A percentile compares a stretch with the other conserved stretches of the same genome.
These are phyloP conservation scores for Epinotia demarniana DNA, from an alignment of 2,888 invertebrate species.

Conservation along the genomic window DNA sequence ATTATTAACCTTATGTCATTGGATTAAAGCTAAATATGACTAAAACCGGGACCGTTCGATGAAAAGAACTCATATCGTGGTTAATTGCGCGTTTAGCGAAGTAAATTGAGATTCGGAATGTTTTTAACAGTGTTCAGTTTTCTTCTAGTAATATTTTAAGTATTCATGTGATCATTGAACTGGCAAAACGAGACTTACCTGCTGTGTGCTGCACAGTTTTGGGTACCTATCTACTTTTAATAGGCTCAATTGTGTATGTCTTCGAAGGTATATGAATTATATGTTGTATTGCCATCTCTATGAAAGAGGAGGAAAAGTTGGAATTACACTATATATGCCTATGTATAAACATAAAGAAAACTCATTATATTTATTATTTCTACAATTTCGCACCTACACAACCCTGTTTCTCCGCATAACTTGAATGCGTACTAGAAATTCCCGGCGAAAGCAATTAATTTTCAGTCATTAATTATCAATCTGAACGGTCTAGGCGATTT, in stretches of 20 bases:
- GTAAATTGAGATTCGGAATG: slow-evolving; percentile 12
- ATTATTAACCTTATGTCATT: not conserved
- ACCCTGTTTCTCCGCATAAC: slow-evolving; percentile 3
- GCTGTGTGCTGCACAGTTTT: too few species aligned
- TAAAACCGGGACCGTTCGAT: not conserved
- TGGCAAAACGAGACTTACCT: not conserved
- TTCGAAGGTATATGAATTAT: too few species aligned
- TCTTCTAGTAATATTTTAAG: not conserved
- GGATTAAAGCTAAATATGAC: not conserved
- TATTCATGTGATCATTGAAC: not conserved
- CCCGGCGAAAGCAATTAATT: slow-evolving; percentile 67
- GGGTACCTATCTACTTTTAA: too few species aligned
- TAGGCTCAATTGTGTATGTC: too few species aligned
- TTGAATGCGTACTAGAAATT: slow-evolving; percentile 60
- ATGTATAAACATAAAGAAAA: not conserved
- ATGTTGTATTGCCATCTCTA: too few species aligned
- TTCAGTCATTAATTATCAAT: slow-evolving; percentile 63
- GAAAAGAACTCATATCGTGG: slow-evolving; percentile 24
- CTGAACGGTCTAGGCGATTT: slow-evolving; percentile 28
- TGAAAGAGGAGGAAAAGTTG: not conserved
- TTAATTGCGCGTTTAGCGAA: slow-evolving; percentile 34
- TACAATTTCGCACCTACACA: slow-evolving; percentile 8
- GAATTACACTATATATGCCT: not conserved
- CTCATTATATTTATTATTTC: not conserved
- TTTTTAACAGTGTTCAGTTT: not conserved